Base-by-base conservation (phyloP, 2,797 vertebrate species). In the Sebastes vulpes region DNA sequence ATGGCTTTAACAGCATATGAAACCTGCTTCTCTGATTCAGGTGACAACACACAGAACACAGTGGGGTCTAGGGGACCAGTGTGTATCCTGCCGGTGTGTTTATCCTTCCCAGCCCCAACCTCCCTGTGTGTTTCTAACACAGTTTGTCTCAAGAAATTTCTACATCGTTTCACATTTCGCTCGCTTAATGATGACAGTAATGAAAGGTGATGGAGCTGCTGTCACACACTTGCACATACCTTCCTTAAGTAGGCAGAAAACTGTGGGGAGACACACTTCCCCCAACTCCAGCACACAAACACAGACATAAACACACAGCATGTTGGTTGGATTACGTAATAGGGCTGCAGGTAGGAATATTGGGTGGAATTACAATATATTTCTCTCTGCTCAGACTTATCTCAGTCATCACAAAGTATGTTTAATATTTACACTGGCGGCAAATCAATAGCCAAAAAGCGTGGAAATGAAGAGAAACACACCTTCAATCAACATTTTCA, bases 111-210 rank as follows among this genome's bases (percentile, higher is more conserved):
- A 5, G 31, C 20, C 38, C 29, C n/a, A 2, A 4, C 50, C 6
- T 4, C 28, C 26, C 16, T 3, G 21, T 31, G 63, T 50, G 67
- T 23, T 61, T 67, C 65, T 61, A 72, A 66, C 69, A 64, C 63
- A 29, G 71, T 78, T 74, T 65, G 59, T 79, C 83, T 79, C 54
- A 50, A 69, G 69, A 74, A 52, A 38, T 50, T 25, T 35, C 48
- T 1, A 25, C 73, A 81, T 31, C 16, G 0, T 70, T 83, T 70
- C 73, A 46, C 75, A 60, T 65, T 26, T 54, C 8, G 4, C 71
- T 57, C 48, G 64, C 59, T 59, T 91, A 91, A 93, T 74, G 90
- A 76, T 77, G 87, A 92, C 79, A 61, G 46, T 89, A 84, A 93
- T 90, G 83, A 54, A 82, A 79, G 31, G 50, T 77, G 84, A 92